These are phyloP conservation scores for Labeo rohita DNA, from an alignment of 2,113 vertebrate genomes.

Conservation along the genomic window DNA sequence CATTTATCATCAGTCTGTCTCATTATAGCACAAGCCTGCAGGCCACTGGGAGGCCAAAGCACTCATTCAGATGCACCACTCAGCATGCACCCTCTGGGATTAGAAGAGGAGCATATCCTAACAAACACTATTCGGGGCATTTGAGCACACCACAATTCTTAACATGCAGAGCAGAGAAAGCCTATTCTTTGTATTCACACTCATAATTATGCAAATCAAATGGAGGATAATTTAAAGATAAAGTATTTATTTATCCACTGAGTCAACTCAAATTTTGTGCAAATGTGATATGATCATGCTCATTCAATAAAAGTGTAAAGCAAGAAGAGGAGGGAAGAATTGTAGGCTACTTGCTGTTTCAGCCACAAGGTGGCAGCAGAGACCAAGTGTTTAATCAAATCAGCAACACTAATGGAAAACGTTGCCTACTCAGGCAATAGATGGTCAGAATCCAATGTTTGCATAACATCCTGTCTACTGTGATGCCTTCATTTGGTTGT, in stretches of 20 bases:
- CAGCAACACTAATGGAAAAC: background rate
- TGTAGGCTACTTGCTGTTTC: background rate
- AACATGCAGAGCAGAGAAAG: constrained; percentile 5
- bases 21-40: constrained; percentile 16
- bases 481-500: background rate
- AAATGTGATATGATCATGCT: background rate
- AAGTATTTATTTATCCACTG: background rate
- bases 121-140: background rate
- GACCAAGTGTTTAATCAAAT: constrained; percentile 28
- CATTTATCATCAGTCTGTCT: constrained; percentile 33
- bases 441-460: background rate
- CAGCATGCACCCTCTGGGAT: constrained; percentile 8
- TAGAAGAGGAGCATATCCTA: constrained; percentile 7
- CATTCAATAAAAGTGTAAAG: background rate
- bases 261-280: background rate
- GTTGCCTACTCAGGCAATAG: background rate
- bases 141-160: background rate
- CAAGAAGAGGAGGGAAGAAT: background rate
- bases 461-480: constrained; percentile 9
- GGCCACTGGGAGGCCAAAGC: constrained; percentile 28
- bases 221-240: constrained; percentile 18
- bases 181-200: background rate
- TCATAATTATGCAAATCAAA: constrained; percentile 12
- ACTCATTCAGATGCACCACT: constrained; percentile 9
- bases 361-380: constrained; percentile 68